A percentile compares a stretch with the other conserved stretches of the same genome.
Evolutionary conservation across 1,140 invertebrate species (phyloP).

Genomic region (Drosophila melanica): DNA sequence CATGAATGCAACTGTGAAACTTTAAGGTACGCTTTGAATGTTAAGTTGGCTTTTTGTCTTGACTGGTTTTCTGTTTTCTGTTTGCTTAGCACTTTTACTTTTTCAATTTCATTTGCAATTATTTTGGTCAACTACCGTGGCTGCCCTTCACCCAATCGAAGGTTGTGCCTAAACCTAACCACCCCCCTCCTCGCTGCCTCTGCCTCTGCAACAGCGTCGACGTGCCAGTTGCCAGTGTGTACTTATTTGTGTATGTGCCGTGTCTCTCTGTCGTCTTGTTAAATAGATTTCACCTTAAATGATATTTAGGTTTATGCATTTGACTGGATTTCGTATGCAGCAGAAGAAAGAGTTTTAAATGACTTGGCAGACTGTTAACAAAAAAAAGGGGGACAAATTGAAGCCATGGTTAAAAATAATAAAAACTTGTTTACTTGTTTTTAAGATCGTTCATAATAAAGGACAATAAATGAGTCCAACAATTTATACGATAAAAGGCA

Average conservation of each 20-base stretch:
- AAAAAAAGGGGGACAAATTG: background rate
- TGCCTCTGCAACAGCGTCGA: background rate
- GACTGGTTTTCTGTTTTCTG: slow-evolving; percentile 9
- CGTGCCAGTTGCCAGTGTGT: background rate
- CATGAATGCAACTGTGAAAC: slow-evolving; percentile 59
- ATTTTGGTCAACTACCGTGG: slow-evolving; percentile 27
- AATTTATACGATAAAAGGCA: too few relatives aligned
- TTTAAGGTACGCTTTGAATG: slow-evolving; percentile 50
- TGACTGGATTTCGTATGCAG: slow-evolving; percentile 21
- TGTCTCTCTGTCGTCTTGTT: slow-evolving; percentile 5
- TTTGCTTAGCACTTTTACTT: slow-evolving; percentile 53
- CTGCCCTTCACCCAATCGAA: slow-evolving; percentile 47
- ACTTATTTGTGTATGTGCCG: background rate
- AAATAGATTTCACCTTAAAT: slow-evolving; percentile 24
- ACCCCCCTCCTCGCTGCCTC: background rate
- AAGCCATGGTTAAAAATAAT: background rate
- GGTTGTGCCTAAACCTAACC: slow-evolving; percentile 14
- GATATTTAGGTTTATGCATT: slow-evolving; percentile 27
- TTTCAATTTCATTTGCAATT: slow-evolving; percentile 56
- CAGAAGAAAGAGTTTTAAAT: slow-evolving; percentile 4
- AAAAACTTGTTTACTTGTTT: background rate
- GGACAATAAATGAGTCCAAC: too few relatives aligned
- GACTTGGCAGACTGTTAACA: background rate
- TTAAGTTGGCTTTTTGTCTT: slow-evolving; percentile 42
- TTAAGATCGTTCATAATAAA: background rate